These are phyloP conservation scores for Hydroisotoma schaefferi DNA, from an alignment of 2,888 invertebrate genomes.

Conservation along the genomic window DNA sequence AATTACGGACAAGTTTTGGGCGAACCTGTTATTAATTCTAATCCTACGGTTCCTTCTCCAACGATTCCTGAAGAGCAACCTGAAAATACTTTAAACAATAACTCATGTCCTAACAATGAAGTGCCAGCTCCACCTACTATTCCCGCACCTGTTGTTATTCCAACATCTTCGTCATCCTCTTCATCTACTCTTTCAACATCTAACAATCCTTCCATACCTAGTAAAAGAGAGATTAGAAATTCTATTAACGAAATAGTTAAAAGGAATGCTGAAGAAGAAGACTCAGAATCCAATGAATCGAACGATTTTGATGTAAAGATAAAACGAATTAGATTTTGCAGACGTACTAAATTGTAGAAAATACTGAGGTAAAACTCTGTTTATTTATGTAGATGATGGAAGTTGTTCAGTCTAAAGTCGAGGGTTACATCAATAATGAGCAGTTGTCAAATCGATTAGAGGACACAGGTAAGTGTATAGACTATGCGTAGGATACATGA, in stretches of 20 bases:
- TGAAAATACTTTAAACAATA: background rate
- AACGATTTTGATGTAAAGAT: constrained; percentile 45
- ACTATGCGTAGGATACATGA: background rate
- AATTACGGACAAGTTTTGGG: constrained; percentile 25
- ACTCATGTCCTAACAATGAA: background rate
- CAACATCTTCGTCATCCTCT: background rate
- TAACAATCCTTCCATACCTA: background rate
- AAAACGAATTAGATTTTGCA: no score
- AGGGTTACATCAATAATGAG: constrained; percentile 25
- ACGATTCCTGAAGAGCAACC: constrained; percentile 12
- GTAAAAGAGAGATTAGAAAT: background rate
- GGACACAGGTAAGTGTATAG: constrained; percentile 23
- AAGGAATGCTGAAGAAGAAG: constrained; percentile 28
- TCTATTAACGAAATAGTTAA: background rate
- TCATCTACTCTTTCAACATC: no score
- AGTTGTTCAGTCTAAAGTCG: constrained; percentile 16
- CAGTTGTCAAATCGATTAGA: constrained; percentile 38
- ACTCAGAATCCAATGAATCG: constrained; percentile 45
- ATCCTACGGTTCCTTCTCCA: constrained; percentile 16
- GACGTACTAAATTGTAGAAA: no score
- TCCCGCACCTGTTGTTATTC: background rate
- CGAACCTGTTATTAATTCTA: constrained; percentile 22
- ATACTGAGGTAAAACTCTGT: no score
- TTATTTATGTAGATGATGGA: constrained; percentile 24
- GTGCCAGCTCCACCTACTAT: background rate